Evolutionary conservation across 2,888 invertebrate species (phyloP), one percentile per base, ranked within the genome.

Genomic region (Acanthosepion lycidas): DNA sequence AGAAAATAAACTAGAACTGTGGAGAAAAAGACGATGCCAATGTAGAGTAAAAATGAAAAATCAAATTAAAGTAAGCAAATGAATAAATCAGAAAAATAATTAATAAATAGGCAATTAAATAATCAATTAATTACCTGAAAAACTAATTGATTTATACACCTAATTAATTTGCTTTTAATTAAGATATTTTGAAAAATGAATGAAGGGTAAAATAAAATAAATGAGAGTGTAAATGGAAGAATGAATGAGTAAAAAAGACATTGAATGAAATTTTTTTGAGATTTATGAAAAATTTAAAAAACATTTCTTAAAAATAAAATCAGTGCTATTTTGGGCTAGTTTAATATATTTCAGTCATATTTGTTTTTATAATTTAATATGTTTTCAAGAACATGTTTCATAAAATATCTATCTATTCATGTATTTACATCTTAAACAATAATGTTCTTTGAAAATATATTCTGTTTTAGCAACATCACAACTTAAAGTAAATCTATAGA

Each of bases 121-220:
- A 78, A 78, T 78, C 78, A 78, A 78, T 78, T 78, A 78, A 78
- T 78, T 78, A 78, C 5, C 78, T n/a, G n/a, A n/a, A 78, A 78
- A 78, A 78, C 78, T 78, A 78, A 78, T 78, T 78, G n/a, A n/a
- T 78, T 78, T 12, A 78, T 78, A n/a, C 78, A n/a, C n/a, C n/a
- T 78, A 78, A 78, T 78, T 78, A 78, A 78, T 78, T 78, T 78
- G n/a, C 78, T 18, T 78, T 78, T 78, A n/a, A 78, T 78, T 78
- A 78, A 78, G 78, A 78, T 78, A 78, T 78, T 78, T 78, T 78
- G 78, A 78, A 78, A 78, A 78, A 78, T 78, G n/a, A 78, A 78
- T 78, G n/a, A 78, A 78, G 78, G 9, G 78, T n/a, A n/a, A 18
- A 78, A 78, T n/a, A 78, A 42, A 78, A 78, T 78, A n/a, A 78